These are phyloP conservation scores for Argyresthia goedartella DNA, from an alignment of 2,888 invertebrate species.

Conservation along the genomic window DNA sequence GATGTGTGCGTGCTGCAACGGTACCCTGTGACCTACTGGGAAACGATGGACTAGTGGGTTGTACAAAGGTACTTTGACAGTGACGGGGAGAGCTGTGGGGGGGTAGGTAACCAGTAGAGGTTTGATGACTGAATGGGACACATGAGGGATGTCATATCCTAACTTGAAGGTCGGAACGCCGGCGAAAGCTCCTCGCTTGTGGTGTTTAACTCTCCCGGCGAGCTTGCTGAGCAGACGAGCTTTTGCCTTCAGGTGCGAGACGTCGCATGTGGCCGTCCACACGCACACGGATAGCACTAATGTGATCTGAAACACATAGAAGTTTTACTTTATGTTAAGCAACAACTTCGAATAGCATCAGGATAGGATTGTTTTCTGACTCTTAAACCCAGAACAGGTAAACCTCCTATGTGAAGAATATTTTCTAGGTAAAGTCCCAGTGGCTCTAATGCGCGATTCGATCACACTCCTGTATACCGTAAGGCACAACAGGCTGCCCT, in stretches of 20 bases:
- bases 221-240: slow-evolving; percentile 37
- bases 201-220: slow-evolving; percentile 33
- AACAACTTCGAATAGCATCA: background rate
- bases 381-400: background rate
- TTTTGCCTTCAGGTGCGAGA: slow-evolving; percentile 41
- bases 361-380: background rate
- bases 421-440: too few relatives aligned
- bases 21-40: slow-evolving; percentile 47
- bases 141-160: slow-evolving; percentile 54
- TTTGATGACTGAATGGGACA: slow-evolving; percentile 59
- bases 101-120: slow-evolving; percentile 60
- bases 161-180: slow-evolving; percentile 57
- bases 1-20: slow-evolving; percentile 45
- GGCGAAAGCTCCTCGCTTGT: slow-evolving; percentile 52
- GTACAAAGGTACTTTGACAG: slow-evolving; percentile 52
- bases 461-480: too few relatives aligned
- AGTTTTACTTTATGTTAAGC: background rate
- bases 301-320: slow-evolving; percentile 44
- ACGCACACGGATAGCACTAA: slow-evolving; percentile 43
- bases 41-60: slow-evolving; percentile 36
- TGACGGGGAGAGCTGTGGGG: slow-evolving; percentile 50
- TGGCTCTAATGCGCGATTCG: too few relatives aligned
- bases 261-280: slow-evolving; percentile 34
- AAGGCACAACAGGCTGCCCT: too few relatives aligned
- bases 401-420: too few relatives aligned